These are phyloP conservation scores for Acronicta leporina DNA, from an alignment of 2,888 invertebrate genomes.

Conservation along the genomic window DNA sequence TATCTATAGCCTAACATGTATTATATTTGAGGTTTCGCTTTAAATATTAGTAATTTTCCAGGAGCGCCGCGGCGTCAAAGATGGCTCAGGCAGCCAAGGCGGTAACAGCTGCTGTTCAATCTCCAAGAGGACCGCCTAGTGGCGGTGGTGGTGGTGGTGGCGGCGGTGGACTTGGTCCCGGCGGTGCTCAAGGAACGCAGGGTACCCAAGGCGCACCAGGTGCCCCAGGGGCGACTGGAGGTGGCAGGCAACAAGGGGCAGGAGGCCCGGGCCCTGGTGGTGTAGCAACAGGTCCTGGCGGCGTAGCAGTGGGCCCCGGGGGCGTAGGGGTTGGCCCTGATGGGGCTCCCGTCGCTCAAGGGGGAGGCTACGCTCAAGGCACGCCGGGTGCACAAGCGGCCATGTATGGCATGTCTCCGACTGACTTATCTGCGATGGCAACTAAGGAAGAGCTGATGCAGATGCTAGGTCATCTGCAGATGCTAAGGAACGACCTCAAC, in stretches of 20 bases:
- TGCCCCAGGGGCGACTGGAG: neutral
- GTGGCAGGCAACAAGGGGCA: too few relatives aligned
- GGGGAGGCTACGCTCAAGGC: neutral
- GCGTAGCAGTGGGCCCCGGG: neutral
- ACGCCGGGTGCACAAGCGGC: neutral
- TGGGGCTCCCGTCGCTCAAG: neutral
- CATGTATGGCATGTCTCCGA: neutral
- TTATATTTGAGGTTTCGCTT: neutral
- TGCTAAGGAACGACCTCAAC: conserved; percentile 13
- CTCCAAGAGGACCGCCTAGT: neutral
- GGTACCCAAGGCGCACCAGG: neutral
- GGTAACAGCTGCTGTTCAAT: neutral
- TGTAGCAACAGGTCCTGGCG: neutral
- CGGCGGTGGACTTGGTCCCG: neutral
- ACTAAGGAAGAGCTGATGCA: conserved; percentile 34
- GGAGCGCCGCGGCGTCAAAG: conserved; percentile 8
- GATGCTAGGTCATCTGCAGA: conserved; percentile 14
- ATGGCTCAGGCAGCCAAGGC: conserved; percentile 11
- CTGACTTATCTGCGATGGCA: conserved; percentile 7
- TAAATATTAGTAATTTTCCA: neutral
- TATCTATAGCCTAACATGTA: too few relatives aligned
- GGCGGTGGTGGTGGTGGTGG: neutral
- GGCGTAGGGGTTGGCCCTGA: neutral
- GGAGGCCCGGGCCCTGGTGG: neutral
- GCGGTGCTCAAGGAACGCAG: neutral